Conservation (phyloP, 2,113 vertebrate genomes). For the Eupsittula cactorum region DNA sequence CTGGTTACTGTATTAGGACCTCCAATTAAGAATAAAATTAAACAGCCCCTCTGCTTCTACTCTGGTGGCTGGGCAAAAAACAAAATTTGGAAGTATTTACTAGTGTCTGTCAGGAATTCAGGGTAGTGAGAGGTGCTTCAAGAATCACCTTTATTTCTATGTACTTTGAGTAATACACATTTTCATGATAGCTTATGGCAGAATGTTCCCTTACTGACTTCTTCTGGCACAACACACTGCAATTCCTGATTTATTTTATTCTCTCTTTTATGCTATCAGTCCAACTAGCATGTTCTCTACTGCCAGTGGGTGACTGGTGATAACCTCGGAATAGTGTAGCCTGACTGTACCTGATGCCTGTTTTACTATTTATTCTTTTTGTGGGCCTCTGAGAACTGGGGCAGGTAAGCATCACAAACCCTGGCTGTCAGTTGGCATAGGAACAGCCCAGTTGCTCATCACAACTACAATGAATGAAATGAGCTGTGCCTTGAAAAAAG, state of each 20-base stretch:
- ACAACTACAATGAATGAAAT: not conserved
- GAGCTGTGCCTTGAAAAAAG: not conserved
- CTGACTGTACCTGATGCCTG: not conserved
- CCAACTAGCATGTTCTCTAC: not conserved
- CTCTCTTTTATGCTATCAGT: constrained; percentile 14
- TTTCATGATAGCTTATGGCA: not conserved
- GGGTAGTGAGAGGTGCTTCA: not conserved
- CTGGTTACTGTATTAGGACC: not conserved
- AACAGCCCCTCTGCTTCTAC: not conserved
- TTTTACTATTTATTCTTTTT: not conserved
- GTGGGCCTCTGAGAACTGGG: not conserved
- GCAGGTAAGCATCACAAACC: not conserved
- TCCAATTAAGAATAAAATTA: not conserved
- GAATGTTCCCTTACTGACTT: not conserved
- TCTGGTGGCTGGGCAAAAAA: not conserved
- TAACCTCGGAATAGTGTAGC: not conserved
- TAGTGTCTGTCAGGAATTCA: not conserved
- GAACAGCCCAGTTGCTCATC: not conserved
- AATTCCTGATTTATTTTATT: constrained; percentile 5
- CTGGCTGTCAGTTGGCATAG: not conserved
- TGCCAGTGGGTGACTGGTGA: not conserved
- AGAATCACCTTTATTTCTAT: not conserved
- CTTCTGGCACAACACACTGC: not conserved
- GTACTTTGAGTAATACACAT: not conserved
- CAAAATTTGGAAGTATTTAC: not conserved